Conservation (phyloP, 2,888 invertebrate genomes). For the Drosophila stalkeri region DNA sequence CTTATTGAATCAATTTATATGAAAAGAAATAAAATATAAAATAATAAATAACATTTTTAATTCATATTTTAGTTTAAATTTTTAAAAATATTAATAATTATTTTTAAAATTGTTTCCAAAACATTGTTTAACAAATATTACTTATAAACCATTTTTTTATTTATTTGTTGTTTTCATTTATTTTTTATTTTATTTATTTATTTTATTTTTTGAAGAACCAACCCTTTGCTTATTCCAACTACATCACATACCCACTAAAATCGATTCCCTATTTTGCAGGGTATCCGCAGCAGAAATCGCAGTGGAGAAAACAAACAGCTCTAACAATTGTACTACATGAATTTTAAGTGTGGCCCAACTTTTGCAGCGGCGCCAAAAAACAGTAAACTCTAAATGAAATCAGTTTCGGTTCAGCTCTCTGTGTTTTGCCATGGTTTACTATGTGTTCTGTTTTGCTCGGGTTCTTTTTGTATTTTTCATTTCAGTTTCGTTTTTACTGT, state of each 20-base stretch:
- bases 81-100: too few relatives aligned
- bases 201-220: too few relatives aligned
- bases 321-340: constrained; percentile 63
- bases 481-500: constrained; percentile 35
- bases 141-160: too few relatives aligned
- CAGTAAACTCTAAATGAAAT: constrained; percentile 53
- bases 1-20: too few relatives aligned
- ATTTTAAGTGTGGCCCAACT: constrained; percentile 53
- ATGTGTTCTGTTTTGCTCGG: neutral
- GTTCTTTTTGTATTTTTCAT: neutral
- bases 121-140: too few relatives aligned
- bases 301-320: constrained; percentile 30
- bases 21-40: too few relatives aligned
- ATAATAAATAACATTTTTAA: too few relatives aligned
- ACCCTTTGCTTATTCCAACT: neutral
- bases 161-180: neutral
- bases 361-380: constrained; percentile 36
- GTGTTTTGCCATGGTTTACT: constrained; percentile 21
- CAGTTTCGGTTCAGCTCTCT: constrained; percentile 24
- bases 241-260: too few relatives aligned
- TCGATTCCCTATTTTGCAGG: neutral
- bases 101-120: too few relatives aligned
- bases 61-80: too few relatives aligned
- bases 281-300: constrained; percentile 17
- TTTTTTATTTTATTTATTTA: neutral